A percentile compares a stretch with the other conserved stretches of the same genome.
Evolutionary conservation across 2,797 vertebrate genomes (phyloP).

Genomic region (Manis javanica): DNA sequence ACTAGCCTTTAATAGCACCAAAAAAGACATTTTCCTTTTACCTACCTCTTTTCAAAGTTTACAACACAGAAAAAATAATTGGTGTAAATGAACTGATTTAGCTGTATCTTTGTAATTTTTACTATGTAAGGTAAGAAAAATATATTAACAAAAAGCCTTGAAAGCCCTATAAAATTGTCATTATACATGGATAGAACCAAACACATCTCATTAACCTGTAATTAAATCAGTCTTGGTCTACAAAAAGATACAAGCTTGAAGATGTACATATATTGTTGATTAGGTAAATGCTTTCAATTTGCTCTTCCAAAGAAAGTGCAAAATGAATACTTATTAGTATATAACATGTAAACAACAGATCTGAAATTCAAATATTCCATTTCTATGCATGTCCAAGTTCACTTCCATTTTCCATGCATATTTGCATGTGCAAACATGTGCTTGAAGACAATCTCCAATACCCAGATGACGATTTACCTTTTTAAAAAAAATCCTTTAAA

Average conservation of each 20-base stretch:
- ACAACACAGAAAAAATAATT: neutral
- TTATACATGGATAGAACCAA: neutral
- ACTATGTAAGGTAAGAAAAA: neutral
- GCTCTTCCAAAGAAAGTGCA: constrained; percentile 33
- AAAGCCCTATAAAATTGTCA: neutral
- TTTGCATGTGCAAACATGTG: neutral
- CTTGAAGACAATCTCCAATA: neutral
- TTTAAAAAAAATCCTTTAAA: neutral
- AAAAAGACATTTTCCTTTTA: constrained; percentile 4
- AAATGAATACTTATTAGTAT: constrained; percentile 31
- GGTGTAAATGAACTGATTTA: neutral
- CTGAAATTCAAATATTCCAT: constrained; percentile 34
- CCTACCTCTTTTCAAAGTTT: constrained; percentile 6
- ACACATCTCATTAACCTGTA: neutral
- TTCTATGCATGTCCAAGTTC: constrained; percentile 26
- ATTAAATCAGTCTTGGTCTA: neutral
- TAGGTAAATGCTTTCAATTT: constrained; percentile 25
- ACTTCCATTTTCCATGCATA: neutral
- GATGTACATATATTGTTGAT: neutral
- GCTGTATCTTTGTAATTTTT: neutral
- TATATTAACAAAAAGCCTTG: neutral
- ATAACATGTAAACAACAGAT: neutral
- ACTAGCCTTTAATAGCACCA: neutral
- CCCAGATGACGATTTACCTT: neutral
- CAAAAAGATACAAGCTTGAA: neutral